phyloP scores from a whole-genome alignment of 2,797 vertebrate genomes.

The Halcyon leucocephala region DNA sequence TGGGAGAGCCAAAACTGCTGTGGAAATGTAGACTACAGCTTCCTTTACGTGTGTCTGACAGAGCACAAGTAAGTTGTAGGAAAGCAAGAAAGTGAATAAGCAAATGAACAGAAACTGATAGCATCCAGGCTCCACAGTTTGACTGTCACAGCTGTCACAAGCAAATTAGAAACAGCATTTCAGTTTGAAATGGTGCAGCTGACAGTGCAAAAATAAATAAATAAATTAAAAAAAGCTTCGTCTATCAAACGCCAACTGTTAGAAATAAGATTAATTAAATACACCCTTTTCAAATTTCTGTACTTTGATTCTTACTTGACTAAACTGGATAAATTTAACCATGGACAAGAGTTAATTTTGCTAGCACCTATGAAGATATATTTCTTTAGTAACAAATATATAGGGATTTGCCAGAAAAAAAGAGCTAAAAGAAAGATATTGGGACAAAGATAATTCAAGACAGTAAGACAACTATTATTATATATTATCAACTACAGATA shows the following conservation, averaged over 20 bases:
- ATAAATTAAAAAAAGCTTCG: neutral
- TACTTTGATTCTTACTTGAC: slow-evolving; percentile 26
- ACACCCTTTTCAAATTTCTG: neutral
- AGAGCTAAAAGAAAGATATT: neutral
- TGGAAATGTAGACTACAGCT: neutral
- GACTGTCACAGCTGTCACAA: slow-evolving; percentile 24
- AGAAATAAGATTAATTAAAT: slow-evolving; percentile 40
- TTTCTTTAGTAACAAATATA: neutral
- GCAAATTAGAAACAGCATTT: slow-evolving; percentile 27
- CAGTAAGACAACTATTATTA: neutral
- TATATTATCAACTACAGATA: neutral
- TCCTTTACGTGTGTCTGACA: neutral
- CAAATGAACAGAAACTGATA: slow-evolving; percentile 33
- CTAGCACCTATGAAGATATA: neutral
- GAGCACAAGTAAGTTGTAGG: slow-evolving; percentile 11
- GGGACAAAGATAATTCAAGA: neutral
- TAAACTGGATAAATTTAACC: slow-evolving; percentile 27
- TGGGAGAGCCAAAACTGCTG: neutral
- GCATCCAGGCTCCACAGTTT: neutral
- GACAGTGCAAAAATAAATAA: neutral
- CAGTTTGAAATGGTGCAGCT: slow-evolving; percentile 33
- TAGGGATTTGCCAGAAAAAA: neutral
- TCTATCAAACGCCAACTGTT: slow-evolving; percentile 13
- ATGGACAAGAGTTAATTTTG: neutral
- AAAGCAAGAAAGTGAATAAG: slow-evolving; percentile 37